Evolutionary conservation across 2,797 vertebrate genomes (phyloP), one percentile per base, ranked within the genome.

Genomic region (Phrynocephalus forsythii): DNA sequence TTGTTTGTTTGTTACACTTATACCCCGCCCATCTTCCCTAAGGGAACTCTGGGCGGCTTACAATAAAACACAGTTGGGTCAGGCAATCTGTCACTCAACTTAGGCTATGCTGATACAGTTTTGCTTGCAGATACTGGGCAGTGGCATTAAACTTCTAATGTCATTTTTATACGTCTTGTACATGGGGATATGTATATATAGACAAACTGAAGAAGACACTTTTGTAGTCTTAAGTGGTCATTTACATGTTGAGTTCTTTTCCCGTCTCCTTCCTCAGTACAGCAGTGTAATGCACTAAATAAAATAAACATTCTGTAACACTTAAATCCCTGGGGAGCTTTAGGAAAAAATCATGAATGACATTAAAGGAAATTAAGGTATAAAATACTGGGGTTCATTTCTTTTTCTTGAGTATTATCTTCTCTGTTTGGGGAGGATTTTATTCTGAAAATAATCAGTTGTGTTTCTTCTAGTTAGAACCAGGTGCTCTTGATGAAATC

Each of bases 401-500:
- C 13, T 66, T 67, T 52, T 20, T 48, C 2, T 2, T 78, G 7
- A 26, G 15, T 20, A 26, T 73, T 83, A 73, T 26, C 71, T 84
- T 60, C 30, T 79, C 22, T 33, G 28, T 56, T 72, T 79, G 4
- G 66, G 15, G 33, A 48, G 28, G 5, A 48, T 66, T 50, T 75
- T 76, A 20, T 56, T 44, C 67, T 83, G 86, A 87, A 71, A 87
- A 71, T 79, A 84, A 81, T 87, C 11, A 16, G 56, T 76, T 85
- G 38, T 79, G 5, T 92, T 78, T 72, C 9, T 93, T 73, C 26
- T 93, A 99, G 99, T 94, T 99, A 96, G 98, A 99, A 91, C 98
- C 99, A 83, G 99, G 99, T 20, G 94, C 97, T 9, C 96, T 99
- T 77, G 99, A 99, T 91, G 99, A 99, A 96, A 97, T 96, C 0